Conservation (phyloP, 1,140 invertebrate species). For the Epicauta chinensis region DNA sequence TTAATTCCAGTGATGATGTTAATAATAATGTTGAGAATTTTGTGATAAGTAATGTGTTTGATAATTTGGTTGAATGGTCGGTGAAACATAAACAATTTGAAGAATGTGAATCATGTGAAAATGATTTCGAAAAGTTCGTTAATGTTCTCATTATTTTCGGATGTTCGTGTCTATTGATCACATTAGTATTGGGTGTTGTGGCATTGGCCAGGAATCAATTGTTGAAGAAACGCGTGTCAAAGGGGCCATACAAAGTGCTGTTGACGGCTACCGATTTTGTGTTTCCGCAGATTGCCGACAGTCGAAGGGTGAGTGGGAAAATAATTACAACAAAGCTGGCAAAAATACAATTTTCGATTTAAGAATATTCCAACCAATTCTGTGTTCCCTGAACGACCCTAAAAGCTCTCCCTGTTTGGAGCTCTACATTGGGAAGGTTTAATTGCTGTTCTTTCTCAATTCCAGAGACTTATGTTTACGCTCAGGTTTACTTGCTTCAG, state of each 20-base stretch:
- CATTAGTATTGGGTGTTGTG: slow-evolving; percentile 29
- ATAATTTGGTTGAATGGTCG: slow-evolving; percentile 38
- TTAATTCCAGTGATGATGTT: too few species aligned
- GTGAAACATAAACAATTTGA: slow-evolving; percentile 35
- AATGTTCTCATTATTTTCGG: slow-evolving; percentile 32
- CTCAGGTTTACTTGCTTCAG: too few species aligned
- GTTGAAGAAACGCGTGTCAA: slow-evolving; percentile 59
- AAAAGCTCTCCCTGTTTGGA: too few species aligned
- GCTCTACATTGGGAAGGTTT: too few species aligned
- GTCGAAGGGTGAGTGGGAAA: slow-evolving; percentile 51
- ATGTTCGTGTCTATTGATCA: slow-evolving; percentile 35
- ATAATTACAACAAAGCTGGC: too few species aligned
- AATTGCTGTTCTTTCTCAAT: too few species aligned
- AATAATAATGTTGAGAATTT: too few species aligned
- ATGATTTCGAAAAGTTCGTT: slow-evolving; percentile 25
- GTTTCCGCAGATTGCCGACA: slow-evolving; percentile 61
- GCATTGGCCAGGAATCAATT: slow-evolving; percentile 49
- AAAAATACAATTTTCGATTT: too few species aligned
- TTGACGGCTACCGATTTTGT: slow-evolving; percentile 67
- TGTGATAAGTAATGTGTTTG: not conserved
- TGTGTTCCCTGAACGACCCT: too few species aligned
- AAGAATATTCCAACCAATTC: too few species aligned
- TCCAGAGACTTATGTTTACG: too few species aligned
- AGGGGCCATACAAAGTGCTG: slow-evolving; percentile 70
- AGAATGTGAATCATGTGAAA: slow-evolving; percentile 37